Evolutionary conservation across 2,113 vertebrate genomes (phyloP).

Genomic region (Siniperca chuatsi): DNA sequence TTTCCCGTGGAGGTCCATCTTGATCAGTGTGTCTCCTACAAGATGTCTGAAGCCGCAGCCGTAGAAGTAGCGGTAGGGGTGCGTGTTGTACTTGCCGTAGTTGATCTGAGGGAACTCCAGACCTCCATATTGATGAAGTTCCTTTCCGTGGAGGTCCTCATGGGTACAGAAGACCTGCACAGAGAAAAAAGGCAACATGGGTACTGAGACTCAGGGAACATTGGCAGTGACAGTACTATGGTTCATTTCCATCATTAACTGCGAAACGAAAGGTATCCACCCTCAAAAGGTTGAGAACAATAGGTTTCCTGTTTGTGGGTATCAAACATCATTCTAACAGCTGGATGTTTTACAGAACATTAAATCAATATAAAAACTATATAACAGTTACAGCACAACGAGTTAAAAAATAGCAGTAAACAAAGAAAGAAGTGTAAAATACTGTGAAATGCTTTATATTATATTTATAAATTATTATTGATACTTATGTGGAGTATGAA

Average conservation of each 20-base stretch:
- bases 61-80: constrained; percentile 89
- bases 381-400: too few relatives aligned
- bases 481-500: too few relatives aligned
- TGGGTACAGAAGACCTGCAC: constrained; percentile 89
- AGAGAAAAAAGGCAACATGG: neutral
- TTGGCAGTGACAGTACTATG: neutral
- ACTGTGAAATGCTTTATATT: too few relatives aligned
- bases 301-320: neutral
- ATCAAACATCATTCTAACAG: neutral
- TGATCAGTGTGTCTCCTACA: constrained; percentile 90
- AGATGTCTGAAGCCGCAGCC: constrained; percentile 91
- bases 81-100: constrained; percentile 85
- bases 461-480: too few relatives aligned
- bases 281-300: neutral
- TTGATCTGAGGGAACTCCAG: constrained; percentile 94
- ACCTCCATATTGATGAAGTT: constrained; percentile 86
- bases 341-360: neutral
- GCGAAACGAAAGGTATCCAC: too few relatives aligned
- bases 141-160: constrained; percentile 87
- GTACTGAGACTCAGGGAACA: neutral
- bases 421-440: too few relatives aligned
- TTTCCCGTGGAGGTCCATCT: constrained; percentile 88
- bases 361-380: too few relatives aligned
- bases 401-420: too few relatives aligned
- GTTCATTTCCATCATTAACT: neutral